Evolutionary conservation across 2,797 vertebrate species (phyloP), one percentile per base, ranked within the genome.

Genomic region (Chelon auratus): DNA sequence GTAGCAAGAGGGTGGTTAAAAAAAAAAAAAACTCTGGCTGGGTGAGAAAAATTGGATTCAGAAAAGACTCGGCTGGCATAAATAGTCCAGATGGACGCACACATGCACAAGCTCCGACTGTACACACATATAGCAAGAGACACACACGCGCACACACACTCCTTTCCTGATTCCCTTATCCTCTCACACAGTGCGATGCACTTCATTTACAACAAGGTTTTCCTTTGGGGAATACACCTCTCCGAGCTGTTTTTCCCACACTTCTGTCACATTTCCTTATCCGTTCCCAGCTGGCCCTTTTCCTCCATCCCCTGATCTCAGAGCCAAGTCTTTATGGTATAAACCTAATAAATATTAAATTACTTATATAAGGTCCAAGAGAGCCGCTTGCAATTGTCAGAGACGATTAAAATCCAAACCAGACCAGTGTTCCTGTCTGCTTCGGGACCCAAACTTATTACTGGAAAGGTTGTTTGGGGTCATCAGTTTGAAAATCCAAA

Each of bases 181-280:
- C 52, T 57, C 78, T 75, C 75, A 60, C 66, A 77, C 80, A 68
- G 59, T 26, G 62, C 30, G 14, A 77, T 77, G 60, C 88, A 85
- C 83, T 91, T 90, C 81, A 91, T 90, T 87, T 87, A 81, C 88
- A 85, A 47, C 72, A 30, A 69, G 68, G 56, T 68, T 81, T 62
- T 65, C 83, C 83, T 71, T 37, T 33, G 61, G 76, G 84, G 77
- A 59, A 62, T 64, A 55, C 75, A 88, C 82, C 83, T 87, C 83
- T 81, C 78, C 11, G 1, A 86, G 82, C 77, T 71, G 88, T 80
- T 89, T 82, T 76, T 68, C 66, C 78, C 81, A 76, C 77, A 68
- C 81, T 83, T 66, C 82, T 80, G 76, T 89, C 84, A 83, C 75
- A 68, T 89, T 86, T 70, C 72, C 78, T 81, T 67, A 76, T 78